Evolutionary conservation across 2,888 invertebrate species (phyloP).

Genomic region (Stenotaenia linearis): DNA sequence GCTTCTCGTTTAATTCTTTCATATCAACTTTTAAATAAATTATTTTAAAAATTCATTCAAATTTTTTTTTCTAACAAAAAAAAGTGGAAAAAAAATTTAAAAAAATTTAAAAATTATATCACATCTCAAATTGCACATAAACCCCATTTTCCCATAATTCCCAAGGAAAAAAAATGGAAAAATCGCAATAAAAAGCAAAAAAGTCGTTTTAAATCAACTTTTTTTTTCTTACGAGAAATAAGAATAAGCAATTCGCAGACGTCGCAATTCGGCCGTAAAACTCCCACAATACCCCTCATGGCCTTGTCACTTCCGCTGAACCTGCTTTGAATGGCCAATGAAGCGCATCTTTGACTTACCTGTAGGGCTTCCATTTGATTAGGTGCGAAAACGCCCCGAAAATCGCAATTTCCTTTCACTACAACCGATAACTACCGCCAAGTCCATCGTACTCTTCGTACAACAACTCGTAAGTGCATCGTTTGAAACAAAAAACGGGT

Average conservation of each 20-base stretch:
- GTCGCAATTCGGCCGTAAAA: conserved; percentile 1
- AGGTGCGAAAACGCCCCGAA: background rate
- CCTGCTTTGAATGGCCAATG: conserved; percentile 1
- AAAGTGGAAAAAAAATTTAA: background rate
- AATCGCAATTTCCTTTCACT: background rate
- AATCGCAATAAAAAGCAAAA: background rate
- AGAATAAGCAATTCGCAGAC: background rate
- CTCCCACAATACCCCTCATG: background rate
- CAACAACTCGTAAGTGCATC: background rate
- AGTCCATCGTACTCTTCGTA: too few species aligned
- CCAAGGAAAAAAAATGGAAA: background rate
- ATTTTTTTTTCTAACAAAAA: too few species aligned
- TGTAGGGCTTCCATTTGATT: background rate
- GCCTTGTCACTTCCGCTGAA: conserved; percentile 6
- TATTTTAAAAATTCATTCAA: background rate
- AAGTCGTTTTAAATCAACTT: background rate
- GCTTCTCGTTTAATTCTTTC: background rate
- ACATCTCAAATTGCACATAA: background rate
- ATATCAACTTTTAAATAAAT: background rate
- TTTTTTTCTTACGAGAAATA: background rate
- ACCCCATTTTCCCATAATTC: background rate
- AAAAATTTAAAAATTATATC: background rate
- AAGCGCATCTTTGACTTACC: background rate
- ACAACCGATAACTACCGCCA: too few species aligned
- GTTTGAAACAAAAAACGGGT: background rate